These are phyloP conservation scores for Diadophis punctatus DNA, from an alignment of 2,113 vertebrate species.

Conservation along the genomic window DNA sequence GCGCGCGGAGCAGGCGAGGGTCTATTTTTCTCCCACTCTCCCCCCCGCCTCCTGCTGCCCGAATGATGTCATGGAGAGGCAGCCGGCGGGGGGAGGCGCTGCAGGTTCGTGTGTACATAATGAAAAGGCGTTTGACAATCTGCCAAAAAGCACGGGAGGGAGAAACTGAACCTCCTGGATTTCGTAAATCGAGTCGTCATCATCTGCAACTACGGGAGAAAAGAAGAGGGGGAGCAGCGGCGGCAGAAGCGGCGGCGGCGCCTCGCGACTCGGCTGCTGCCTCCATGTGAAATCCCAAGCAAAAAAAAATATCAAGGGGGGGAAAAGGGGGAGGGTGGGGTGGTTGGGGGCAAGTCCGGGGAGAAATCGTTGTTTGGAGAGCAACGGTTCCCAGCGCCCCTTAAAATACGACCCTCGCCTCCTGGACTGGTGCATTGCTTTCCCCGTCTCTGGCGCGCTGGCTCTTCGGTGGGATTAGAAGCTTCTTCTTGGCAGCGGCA, in stretches of 20 bases:
- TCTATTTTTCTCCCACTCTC: slow-evolving; percentile 28
- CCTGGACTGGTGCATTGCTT: neutral
- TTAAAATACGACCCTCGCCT: neutral
- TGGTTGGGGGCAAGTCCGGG: neutral
- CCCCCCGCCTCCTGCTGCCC: slow-evolving; percentile 39
- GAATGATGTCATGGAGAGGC: slow-evolving; percentile 83
- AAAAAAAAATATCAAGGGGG: neutral
- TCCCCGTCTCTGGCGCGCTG: neutral
- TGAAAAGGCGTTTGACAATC: slow-evolving; percentile 75
- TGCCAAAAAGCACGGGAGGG: slow-evolving; percentile 68
- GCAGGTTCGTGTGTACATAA: slow-evolving; percentile 74
- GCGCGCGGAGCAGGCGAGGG: neutral
- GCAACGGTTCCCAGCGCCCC: neutral
- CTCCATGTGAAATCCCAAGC: slow-evolving; percentile 60
- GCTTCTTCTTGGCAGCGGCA: slow-evolving; percentile 43
- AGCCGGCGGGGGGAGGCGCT: slow-evolving; percentile 55
- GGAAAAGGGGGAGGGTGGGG: slow-evolving; percentile 7
- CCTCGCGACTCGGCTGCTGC: slow-evolving; percentile 47
- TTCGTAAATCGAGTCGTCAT: slow-evolving; percentile 72
- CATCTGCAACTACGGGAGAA: slow-evolving; percentile 67
- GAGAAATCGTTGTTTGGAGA: neutral
- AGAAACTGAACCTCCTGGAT: slow-evolving; percentile 70
- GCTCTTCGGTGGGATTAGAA: slow-evolving; percentile 4
- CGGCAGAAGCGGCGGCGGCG: slow-evolving; percentile 3
- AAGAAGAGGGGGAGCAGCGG: neutral